Evolutionary conservation across 2,113 vertebrate species (phyloP).

Genomic region (Psilopsiagon aymara): DNA sequence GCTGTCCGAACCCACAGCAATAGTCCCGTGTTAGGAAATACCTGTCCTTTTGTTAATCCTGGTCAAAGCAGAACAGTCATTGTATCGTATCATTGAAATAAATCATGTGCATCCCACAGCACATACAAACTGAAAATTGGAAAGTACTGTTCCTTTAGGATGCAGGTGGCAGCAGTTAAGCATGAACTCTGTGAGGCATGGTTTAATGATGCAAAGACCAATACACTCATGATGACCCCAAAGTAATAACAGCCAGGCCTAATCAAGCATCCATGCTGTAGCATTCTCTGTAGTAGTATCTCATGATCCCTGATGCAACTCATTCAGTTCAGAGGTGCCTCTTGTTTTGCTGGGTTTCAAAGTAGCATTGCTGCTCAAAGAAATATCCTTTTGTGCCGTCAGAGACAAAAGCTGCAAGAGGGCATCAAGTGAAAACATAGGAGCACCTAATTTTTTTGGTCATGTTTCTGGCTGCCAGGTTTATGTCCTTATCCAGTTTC

Average conservation of each 20-base stretch:
- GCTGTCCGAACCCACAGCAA: not conserved
- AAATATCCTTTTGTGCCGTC: not conserved
- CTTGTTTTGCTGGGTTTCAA: not conserved
- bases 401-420: not conserved
- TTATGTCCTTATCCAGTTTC: not conserved
- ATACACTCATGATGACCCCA: not conserved
- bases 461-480: not conserved
- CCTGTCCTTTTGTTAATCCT: not conserved
- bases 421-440: not conserved
- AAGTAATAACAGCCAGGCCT: not conserved
- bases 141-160: not conserved
- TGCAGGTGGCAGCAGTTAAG: slow-evolving; percentile 21
- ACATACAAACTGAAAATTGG: not conserved
- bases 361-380: not conserved
- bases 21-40: not conserved
- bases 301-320: not conserved
- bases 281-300: not conserved
- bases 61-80: not conserved
- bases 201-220: not conserved
- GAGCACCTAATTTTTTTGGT: not conserved
- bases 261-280: not conserved
- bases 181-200: not conserved
- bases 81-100: not conserved
- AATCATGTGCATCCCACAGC: not conserved
- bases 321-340: not conserved